A percentile compares a stretch with the other conserved stretches of the same genome.
phyloP scores from a whole-genome alignment of 2,113 vertebrate genomes.

The Macquaria ambigua region DNA sequence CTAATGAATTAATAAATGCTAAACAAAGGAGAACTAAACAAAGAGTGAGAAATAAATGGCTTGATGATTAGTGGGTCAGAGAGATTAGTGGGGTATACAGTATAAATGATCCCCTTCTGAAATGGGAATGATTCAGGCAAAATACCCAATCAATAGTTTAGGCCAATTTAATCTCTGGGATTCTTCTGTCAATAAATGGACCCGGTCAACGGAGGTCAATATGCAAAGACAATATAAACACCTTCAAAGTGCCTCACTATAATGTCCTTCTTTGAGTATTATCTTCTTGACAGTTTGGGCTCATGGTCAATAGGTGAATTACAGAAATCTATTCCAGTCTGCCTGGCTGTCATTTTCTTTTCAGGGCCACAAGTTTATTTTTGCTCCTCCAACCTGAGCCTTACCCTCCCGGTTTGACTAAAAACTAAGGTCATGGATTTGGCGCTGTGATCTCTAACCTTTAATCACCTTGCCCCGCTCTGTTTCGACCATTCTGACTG shows the following conservation, averaged over 20 bases:
- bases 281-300: conserved; percentile 58
- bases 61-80: conserved; percentile 77
- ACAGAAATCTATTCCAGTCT: conserved; percentile 55
- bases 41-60: conserved; percentile 76
- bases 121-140: conserved; percentile 77
- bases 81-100: conserved; percentile 76
- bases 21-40: conserved; percentile 80
- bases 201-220: conserved; percentile 71
- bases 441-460: conserved; percentile 40
- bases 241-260: conserved; percentile 71
- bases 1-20: conserved; percentile 80
- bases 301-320: conserved; percentile 67
- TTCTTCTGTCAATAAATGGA: conserved; percentile 77
- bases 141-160: conserved; percentile 76
- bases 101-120: conserved; percentile 76
- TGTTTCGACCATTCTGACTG: neutral
- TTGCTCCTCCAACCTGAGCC: neutral
- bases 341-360: conserved; percentile 41
- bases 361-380: conserved; percentile 45
- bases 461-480: conserved; percentile 19
- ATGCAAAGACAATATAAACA: conserved; percentile 77
- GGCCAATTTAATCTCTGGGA: conserved; percentile 80
- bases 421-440: conserved; percentile 41
- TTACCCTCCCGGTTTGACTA: conserved; percentile 2
- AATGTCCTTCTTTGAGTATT: conserved; percentile 62